Base-by-base conservation (phyloP, 1,140 invertebrate genomes). In the Pristionchus pacificus region DNA sequence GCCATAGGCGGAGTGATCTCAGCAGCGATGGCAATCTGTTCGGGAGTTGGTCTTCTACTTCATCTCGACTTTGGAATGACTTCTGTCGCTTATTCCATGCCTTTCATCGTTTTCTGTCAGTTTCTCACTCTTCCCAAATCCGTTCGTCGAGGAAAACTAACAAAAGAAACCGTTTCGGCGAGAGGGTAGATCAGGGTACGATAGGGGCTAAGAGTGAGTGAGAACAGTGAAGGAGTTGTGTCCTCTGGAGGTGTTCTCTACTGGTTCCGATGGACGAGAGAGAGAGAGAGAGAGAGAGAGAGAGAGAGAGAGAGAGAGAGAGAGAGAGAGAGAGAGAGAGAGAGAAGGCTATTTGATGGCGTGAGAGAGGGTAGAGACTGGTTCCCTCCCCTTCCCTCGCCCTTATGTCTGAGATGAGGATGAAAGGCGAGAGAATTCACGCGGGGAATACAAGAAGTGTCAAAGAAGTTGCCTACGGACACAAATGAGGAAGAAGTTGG, bases 71-170 rank as follows among this genome's bases (percentile, higher is more conserved):
- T 77, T 59, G 71, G 65, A 55, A 74, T 82, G 67, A 84, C 81
- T 25, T 80, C 77, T 68, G 77, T 83, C 33, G 81, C 77, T 71
- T 82, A 78, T 64, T 76, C 78, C 32, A 93, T 93, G 19, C 93
- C 93, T 2, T 95, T 96, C 81, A 88, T 97, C 38, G 93, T 95
- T 90, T 91, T 96, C 74, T 93, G 93, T 95, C 88, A 90, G 89
- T 87, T 19, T 62, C 24, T 71, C 29, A 38, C 38, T 65, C 24
- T 29, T 24, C n/a, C 13, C 31, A 14, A n/a, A 28, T 29, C 38
- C 2, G 33, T 15, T 58, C 10, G 3, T 10, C 19, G 14, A 25
- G 13, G 29, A 30, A 38, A 13, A 30, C 63, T 32, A 13, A 15
- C 15, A 10, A 38, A 38, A 30, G 10, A 65, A 65, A 49, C 38